phyloP scores from a whole-genome alignment of 2,888 invertebrate species.

The Andrena marginata region DNA sequence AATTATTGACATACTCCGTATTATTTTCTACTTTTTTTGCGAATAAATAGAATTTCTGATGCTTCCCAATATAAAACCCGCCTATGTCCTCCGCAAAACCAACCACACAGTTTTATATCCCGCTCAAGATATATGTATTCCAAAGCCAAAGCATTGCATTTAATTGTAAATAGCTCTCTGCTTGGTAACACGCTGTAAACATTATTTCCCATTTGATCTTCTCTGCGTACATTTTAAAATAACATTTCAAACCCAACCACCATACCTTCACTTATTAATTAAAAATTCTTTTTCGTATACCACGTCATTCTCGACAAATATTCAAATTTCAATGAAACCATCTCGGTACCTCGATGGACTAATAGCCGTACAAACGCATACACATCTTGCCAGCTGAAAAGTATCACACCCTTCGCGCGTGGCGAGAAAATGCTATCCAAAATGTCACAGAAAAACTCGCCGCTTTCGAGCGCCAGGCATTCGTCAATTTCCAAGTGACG shows the following conservation, averaged over 20 bases:
- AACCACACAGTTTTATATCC: not conserved
- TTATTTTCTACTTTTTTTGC: not conserved
- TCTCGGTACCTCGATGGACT: not conserved
- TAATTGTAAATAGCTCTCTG: no score
- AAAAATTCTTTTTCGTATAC: not conserved
- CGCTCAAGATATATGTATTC: not conserved
- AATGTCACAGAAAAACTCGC: not conserved
- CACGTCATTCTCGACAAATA: not conserved
- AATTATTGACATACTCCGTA: not conserved
- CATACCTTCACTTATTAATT: no score
- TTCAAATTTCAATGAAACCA: not conserved
- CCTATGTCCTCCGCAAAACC: not conserved
- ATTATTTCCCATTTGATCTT: no score
- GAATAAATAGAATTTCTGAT: not conserved
- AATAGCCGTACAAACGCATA: not conserved
- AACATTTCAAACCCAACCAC: no score
- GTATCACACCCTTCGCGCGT: not conserved
- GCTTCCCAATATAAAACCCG: not conserved
- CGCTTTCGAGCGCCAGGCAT: not conserved
- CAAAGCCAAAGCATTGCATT: no score
- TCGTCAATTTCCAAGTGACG: not conserved
- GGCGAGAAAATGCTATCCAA: not conserved
- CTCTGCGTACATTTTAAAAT: no score
- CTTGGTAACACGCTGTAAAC: no score
- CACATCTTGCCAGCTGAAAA: not conserved